These are phyloP conservation scores for Physeter macrocephalus DNA, from an alignment of 2,113 vertebrate genomes.

Conservation along the genomic window DNA sequence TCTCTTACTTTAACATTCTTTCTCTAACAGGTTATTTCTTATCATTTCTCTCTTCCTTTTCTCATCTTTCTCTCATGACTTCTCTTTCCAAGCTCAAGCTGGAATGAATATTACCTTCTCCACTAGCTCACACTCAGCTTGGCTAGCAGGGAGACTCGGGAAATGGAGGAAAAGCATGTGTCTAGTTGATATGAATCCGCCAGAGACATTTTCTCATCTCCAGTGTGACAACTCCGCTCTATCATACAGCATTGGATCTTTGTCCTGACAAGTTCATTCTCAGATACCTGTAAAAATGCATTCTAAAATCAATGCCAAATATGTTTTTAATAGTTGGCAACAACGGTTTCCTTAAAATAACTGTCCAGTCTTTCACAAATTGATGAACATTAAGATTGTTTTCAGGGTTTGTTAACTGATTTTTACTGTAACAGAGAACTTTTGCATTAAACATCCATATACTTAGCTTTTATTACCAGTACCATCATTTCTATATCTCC, in stretches of 20 bases:
- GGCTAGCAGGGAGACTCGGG: neutral
- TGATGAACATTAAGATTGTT: neutral
- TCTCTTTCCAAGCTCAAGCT: neutral
- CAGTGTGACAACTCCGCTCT: neutral
- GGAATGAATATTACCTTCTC: neutral
- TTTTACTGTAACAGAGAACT: neutral
- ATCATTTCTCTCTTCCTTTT: neutral
- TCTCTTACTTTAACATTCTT: neutral
- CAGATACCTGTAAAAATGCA: neutral
- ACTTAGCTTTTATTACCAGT: neutral
- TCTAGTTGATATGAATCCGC: neutral
- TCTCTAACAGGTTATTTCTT: neutral
- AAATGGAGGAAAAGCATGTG: neutral
- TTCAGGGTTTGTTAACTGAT: neutral
- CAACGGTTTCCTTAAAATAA: neutral
- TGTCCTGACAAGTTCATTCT: neutral
- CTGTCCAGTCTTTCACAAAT: neutral
- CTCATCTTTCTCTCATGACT: neutral
- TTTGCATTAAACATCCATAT: neutral
- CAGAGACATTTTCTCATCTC: neutral
- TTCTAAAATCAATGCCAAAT: neutral
- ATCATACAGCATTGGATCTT: neutral
- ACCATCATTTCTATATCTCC: neutral
- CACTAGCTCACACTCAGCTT: neutral
- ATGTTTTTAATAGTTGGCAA: neutral